Base-by-base conservation (phyloP, 2,797 vertebrate species). In the Taeniopygia guttata region DNA sequence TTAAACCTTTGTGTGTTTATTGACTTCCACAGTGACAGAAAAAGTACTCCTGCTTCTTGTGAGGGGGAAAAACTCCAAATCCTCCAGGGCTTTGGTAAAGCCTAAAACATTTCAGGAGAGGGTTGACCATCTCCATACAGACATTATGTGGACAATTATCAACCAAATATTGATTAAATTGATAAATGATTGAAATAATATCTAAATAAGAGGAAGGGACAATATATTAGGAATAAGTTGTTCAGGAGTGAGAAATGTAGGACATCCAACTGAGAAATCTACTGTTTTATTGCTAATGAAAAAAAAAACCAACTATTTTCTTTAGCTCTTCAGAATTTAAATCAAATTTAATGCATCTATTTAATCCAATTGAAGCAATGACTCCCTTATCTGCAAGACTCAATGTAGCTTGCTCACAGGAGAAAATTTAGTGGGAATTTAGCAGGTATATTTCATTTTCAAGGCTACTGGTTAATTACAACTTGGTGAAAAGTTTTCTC, bases 401-500 rank as follows among this genome's bases (percentile, higher is more conserved):
- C 26, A 29, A 2, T 32, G 18, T 9, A 38, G 6, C 17, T 30
- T 51, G 9, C 29, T 64, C 42, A 77, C n/a, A 36, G 13, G 17
- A 80, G 64, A 80, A 82, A 84, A 84, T 43, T 1, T 5, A 32
- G 32, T 42, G 59, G 6, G 18, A 66, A 90, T 92, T 91, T 30
- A 87, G 56, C 25, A 84, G 62, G 45, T 89, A 62, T 59, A 89
- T 58, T 85, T 70, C 2, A n/a, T 85, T 77, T 93, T 62, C 51
- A 68, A 86, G 58, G 32, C 40, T 52, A 72, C 49, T 86, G 60
- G 52, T n/a, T n/a, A n/a, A n/a, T 87, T 54, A 36, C 34, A 87
- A 27, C n/a, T 48, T 77, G 30, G 14, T 94, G 76, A 97, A 63
- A 63, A 45, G 51, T 63, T 78, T 45, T 56, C 34, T n/a, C 23